A percentile compares a stretch with the other conserved stretches of the same genome.
phyloP scores from a whole-genome alignment of 2,888 invertebrate species.

The Cyclophora albipunctata region DNA sequence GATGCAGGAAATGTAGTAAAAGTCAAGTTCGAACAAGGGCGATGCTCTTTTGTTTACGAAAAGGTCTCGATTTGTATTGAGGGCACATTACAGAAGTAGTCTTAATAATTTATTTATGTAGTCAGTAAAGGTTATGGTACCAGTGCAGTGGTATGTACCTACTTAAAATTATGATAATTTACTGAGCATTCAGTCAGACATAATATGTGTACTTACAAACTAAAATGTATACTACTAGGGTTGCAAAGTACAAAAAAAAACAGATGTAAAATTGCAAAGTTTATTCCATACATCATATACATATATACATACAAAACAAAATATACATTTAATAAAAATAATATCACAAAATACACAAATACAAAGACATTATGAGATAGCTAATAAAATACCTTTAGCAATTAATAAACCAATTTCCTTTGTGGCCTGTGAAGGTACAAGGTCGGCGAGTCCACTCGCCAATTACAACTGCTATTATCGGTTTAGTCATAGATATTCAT shows the following conservation, averaged over 20 bases:
- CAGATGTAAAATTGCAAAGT: constrained; percentile 20
- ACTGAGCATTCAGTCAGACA: too few species aligned
- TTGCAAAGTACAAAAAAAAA: too few species aligned
- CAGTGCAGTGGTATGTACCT: too few species aligned
- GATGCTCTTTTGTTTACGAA: constrained; percentile 36
- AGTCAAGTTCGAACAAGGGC: constrained; percentile 57
- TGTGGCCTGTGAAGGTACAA: constrained; percentile 32
- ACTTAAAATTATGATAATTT: too few species aligned
- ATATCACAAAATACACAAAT: constrained; percentile 19
- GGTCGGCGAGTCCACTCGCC: constrained; percentile 38
- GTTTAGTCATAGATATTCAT: constrained; percentile 31
- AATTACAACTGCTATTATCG: constrained; percentile 40
- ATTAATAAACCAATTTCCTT: constrained; percentile 39
- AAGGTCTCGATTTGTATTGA: constrained; percentile 25
- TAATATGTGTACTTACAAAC: too few species aligned
- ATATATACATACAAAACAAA: too few species aligned
- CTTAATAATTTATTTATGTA: constrained; percentile 1
- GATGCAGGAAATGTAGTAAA: constrained; percentile 62
- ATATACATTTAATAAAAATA: constrained; percentile 13
- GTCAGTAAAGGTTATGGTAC: too few species aligned
- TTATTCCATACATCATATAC: constrained; percentile 21
- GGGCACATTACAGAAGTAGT: constrained; percentile 21
- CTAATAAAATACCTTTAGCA: constrained; percentile 27
- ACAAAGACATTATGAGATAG: constrained; percentile 23
- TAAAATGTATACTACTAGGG: too few species aligned